Conservation (phyloP, 2,888 invertebrate genomes). For the Tenthredo distinguenda region DNA sequence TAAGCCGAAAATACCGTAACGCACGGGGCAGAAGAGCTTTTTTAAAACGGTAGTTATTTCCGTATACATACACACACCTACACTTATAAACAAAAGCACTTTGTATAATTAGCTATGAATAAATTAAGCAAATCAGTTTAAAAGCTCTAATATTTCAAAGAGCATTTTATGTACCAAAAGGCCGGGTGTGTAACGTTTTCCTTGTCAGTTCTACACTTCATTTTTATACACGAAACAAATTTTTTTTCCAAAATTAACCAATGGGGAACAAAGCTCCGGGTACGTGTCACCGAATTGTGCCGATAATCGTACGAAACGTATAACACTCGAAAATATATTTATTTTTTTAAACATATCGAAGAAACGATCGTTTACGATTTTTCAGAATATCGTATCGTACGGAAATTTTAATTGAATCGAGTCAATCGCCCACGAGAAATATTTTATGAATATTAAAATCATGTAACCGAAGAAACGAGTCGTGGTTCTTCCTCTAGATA, state of each 20-base stretch:
- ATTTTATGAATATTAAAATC: too few species aligned
- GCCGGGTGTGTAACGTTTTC: neutral
- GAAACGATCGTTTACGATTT: too few species aligned
- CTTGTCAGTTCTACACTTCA: neutral
- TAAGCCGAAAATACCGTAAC: neutral
- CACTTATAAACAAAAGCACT: neutral
- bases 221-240: neutral
- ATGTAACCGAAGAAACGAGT: too few species aligned
- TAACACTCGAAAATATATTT: too few species aligned
- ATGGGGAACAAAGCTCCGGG: too few species aligned
- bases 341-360: too few species aligned
- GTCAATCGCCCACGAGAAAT: too few species aligned
- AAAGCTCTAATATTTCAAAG: constrained; percentile 26
- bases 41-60: neutral
- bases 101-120: constrained; percentile 44
- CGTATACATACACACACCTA: neutral
- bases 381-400: too few species aligned
- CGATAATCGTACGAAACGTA: too few species aligned
- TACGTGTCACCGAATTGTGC: too few species aligned
- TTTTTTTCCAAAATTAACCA: neutral
- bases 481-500: too few species aligned
- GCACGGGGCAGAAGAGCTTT: neutral
- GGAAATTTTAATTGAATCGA: too few species aligned
- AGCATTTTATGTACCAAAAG: neutral
- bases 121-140: constrained; percentile 40